Evolutionary conservation across 2,113 vertebrate species (phyloP).

Genomic region (Ptyas mucosa): DNA sequence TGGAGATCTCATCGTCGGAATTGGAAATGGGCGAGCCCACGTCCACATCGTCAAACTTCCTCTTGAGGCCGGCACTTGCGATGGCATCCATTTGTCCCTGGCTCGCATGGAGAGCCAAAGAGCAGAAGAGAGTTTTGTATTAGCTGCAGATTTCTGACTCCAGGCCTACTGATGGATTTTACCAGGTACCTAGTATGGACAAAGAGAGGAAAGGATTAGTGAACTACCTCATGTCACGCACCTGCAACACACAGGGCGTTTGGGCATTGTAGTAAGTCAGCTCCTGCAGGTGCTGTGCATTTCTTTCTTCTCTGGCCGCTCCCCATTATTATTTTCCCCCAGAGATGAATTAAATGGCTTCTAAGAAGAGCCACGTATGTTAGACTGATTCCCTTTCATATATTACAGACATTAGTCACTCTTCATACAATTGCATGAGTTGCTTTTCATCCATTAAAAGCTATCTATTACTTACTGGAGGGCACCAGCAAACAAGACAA

Average conservation of each 20-base stretch:
- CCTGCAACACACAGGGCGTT: neutral
- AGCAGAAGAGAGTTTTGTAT: neutral
- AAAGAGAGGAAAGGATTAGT: neutral
- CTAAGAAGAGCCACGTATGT: neutral
- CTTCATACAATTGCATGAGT: neutral
- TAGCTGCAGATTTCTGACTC: neutral
- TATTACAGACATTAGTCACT: neutral
- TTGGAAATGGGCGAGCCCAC: constrained; percentile 82
- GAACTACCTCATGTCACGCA: neutral
- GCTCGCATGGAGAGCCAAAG: constrained; percentile 50
- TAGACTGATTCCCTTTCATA: neutral
- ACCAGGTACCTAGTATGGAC: neutral
- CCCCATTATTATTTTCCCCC: neutral
- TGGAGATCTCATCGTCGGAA: constrained; percentile 93
- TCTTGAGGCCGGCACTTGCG: constrained; percentile 78
- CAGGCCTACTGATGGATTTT: neutral
- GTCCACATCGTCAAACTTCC: constrained; percentile 89
- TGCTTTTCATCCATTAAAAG: neutral
- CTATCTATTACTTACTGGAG: neutral
- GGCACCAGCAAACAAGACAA: neutral
- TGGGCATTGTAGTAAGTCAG: too few species aligned
- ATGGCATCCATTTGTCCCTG: constrained; percentile 82
- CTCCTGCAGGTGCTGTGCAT: neutral
- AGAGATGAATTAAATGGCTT: neutral
- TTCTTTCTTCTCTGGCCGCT: neutral